These are phyloP conservation scores for Oncorhynchus nerka DNA, from an alignment of 2,113 vertebrate species.

Conservation along the genomic window DNA sequence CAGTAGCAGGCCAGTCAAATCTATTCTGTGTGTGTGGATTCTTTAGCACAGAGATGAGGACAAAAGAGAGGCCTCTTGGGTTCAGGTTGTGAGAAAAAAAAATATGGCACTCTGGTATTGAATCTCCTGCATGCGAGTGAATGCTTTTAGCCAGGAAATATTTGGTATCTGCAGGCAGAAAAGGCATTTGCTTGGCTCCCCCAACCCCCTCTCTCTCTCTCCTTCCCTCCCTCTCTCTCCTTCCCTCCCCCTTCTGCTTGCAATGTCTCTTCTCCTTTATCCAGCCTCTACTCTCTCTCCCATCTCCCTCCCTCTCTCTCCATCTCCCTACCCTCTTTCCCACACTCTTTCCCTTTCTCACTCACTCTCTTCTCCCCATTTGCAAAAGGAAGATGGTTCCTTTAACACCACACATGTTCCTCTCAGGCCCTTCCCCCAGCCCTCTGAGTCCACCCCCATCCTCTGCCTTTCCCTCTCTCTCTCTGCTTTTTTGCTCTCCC, in stretches of 20 bases:
- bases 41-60: neutral
- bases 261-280: no score
- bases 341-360: neutral
- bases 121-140: constrained; percentile 8
- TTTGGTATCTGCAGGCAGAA: constrained; percentile 16
- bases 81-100: neutral
- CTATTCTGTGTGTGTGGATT: neutral
- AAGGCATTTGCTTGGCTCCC: constrained; percentile 12
- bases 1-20: neutral
- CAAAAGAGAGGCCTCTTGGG: neutral
- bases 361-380: constrained; percentile 6
- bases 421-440: constrained; percentile 14
- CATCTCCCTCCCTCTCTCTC: constrained; percentile 37
- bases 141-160: constrained; percentile 39
- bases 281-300: neutral
- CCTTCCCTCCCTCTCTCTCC: no score
- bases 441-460: neutral
- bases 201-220: no score
- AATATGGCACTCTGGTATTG: neutral
- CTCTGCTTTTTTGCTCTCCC: neutral
- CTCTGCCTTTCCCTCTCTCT: constrained; percentile 9
- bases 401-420: constrained; percentile 30
- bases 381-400: constrained; percentile 15
- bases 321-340: constrained; percentile 32
- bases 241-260: no score